phyloP scores from a whole-genome alignment of 1,140 invertebrate species.

The Mylabris phalerata region DNA sequence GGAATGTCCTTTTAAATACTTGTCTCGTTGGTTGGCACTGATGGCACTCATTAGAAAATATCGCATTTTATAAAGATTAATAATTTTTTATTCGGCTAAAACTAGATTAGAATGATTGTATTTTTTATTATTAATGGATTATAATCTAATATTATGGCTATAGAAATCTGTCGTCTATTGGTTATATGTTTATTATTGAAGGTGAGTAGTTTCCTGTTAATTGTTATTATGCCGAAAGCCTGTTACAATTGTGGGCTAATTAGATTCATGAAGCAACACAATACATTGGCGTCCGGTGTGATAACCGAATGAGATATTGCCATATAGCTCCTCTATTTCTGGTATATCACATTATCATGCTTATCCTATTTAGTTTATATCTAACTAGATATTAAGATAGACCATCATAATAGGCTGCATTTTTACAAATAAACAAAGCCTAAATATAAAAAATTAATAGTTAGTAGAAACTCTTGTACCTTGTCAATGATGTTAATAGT shows the following conservation, averaged over 20 bases:
- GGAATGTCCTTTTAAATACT: constrained; percentile 18
- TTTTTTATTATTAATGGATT: no score
- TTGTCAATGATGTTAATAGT: no score
- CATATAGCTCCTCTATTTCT: constrained; percentile 1
- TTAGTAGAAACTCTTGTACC: no score
- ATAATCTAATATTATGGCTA: no score
- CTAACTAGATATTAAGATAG: no score
- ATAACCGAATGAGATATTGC: constrained; percentile 12
- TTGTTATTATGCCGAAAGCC: constrained; percentile 16
- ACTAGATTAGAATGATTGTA: no score
- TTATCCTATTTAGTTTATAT: constrained; percentile 2
- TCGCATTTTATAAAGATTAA: constrained; percentile 9
- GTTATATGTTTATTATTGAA: constrained; percentile 5
- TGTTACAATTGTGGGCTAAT: constrained; percentile 21
- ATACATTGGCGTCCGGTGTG: constrained; percentile 13
- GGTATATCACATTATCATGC: constrained; percentile 7
- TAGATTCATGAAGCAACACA: constrained; percentile 17
- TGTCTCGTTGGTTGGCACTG: neutral
- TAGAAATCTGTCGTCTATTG: no score
- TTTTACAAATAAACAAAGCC: no score
- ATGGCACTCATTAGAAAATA: neutral
- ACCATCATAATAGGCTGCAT: no score
- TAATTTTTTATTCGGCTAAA: neutral
- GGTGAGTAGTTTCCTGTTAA: constrained; percentile 22
- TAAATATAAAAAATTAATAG: no score